phyloP scores from a whole-genome alignment of 1,140 invertebrate species.

The Wasmannia auropunctata region DNA sequence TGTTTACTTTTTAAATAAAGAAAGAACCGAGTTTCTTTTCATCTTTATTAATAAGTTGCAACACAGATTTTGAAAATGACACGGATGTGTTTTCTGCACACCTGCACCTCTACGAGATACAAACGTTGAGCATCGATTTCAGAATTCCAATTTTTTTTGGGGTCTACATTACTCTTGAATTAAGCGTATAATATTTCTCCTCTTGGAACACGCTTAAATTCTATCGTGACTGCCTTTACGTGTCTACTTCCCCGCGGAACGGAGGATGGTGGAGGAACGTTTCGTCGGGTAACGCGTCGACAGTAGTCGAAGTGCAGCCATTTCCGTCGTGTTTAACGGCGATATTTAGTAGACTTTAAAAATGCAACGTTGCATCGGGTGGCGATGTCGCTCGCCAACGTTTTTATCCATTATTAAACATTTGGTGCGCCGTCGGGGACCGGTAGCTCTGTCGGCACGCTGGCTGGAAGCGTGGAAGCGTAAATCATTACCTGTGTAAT shows the following conservation, averaged over 20 bases:
- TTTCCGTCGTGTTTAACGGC: constrained; percentile 22
- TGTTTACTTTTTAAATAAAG: not conserved
- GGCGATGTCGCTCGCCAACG: not conserved
- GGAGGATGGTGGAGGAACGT: not conserved
- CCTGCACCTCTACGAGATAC: not conserved
- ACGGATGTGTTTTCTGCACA: not conserved
- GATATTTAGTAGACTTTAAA: constrained; percentile 42
- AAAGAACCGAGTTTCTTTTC: no score
- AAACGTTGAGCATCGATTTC: not conserved
- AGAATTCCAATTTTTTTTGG: not conserved
- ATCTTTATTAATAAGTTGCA: not conserved
- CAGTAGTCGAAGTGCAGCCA: not conserved
- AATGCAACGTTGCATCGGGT: constrained; percentile 28
- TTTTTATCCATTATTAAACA: constrained; percentile 52
- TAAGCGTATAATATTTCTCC: constrained; percentile 1
- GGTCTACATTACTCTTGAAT: not conserved
- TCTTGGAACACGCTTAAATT: not conserved
- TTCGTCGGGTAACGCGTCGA: not conserved
- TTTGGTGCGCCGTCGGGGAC: not conserved
- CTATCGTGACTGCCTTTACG: not conserved
- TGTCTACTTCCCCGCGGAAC: not conserved
- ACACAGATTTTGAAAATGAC: not conserved
- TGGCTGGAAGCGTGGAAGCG: not conserved
- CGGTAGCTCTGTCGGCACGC: not conserved
- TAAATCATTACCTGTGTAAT: constrained; percentile 69